phyloP scores from a whole-genome alignment of 2,113 vertebrate genomes.

The Tragelaphus strepsiceros region DNA sequence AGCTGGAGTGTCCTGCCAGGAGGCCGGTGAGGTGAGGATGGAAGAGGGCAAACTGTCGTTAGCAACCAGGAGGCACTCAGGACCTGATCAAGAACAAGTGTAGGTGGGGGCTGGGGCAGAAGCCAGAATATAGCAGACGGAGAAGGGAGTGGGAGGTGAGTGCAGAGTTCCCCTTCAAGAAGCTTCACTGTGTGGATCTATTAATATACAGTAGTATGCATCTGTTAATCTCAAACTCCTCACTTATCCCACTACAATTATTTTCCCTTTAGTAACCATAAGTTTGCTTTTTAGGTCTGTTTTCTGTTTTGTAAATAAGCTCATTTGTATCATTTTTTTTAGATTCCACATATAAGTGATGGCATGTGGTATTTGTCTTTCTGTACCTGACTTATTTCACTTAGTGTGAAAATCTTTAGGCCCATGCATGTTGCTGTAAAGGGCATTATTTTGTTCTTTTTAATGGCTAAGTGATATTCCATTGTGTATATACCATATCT shows the following conservation, averaged over 20 bases:
- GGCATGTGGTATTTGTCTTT: neutral
- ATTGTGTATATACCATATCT: neutral
- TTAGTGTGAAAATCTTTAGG: neutral
- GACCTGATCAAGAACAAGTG: neutral
- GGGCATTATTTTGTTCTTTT: neutral
- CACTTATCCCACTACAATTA: neutral
- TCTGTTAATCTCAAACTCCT: neutral
- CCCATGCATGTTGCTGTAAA: neutral
- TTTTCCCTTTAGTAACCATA: neutral
- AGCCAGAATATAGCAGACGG: neutral
- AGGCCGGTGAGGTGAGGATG: accelerated
- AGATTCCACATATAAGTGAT: neutral
- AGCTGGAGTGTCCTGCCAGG: neutral
- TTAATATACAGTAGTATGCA: neutral
- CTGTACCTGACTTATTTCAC: neutral
- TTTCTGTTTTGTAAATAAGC: neutral
- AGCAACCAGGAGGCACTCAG: neutral
- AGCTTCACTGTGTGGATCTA: neutral
- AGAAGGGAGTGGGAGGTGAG: neutral
- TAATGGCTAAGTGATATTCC: neutral
- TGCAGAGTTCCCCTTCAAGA: neutral
- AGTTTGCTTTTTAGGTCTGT: neutral
- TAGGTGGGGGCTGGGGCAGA: neutral
- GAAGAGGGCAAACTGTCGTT: neutral
- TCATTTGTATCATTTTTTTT: neutral